Percentiles rank a stretch among this genome's conserved stretches.
These are phyloP conservation scores for Mastomys coucha DNA, from an alignment of 2,113 vertebrate species.

Conservation along the genomic window DNA sequence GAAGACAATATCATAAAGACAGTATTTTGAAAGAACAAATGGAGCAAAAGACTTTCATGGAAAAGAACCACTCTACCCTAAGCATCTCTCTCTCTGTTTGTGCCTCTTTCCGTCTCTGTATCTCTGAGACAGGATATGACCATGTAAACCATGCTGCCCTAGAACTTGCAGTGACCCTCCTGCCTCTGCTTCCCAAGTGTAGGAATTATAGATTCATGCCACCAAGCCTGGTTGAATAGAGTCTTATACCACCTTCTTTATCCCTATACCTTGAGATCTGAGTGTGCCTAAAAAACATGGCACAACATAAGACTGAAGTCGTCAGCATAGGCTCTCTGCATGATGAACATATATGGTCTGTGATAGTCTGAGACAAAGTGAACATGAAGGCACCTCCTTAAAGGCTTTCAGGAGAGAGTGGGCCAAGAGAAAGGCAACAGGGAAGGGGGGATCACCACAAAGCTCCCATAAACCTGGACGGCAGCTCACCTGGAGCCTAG, in stretches of 20 bases:
- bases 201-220: neutral
- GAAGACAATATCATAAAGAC: neutral
- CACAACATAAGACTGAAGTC: rapidly evolving
- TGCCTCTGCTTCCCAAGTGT: neutral
- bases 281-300: rapidly evolving
- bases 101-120: neutral
- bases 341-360: neutral
- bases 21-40: neutral
- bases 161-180: too few relatives aligned
- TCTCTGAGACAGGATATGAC: neutral
- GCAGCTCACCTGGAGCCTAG: slow-evolving; percentile 51
- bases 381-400: neutral
- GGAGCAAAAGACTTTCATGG: neutral
- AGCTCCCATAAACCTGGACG: neutral
- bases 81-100: neutral
- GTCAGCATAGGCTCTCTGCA: neutral
- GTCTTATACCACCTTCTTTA: neutral
- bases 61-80: neutral
- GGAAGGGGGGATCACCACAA: too few relatives aligned
- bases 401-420: neutral
- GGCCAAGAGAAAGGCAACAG: neutral
- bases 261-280: neutral
- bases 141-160: neutral
- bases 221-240: neutral
- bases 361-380: neutral